phyloP scores from a whole-genome alignment of 2,113 vertebrate species.

The Okapia johnstoni region DNA sequence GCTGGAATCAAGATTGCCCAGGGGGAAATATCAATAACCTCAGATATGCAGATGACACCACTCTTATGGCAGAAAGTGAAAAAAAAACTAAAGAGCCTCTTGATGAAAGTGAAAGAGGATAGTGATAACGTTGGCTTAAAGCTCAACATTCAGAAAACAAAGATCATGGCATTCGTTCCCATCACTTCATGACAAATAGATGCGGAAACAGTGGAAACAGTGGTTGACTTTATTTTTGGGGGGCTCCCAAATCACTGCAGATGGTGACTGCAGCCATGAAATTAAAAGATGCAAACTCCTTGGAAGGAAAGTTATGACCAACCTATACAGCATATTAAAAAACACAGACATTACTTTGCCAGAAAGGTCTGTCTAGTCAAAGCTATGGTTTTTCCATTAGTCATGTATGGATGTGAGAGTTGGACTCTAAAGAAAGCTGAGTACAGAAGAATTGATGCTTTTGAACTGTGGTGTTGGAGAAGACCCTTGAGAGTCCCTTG shows the following conservation, averaged over 20 bases:
- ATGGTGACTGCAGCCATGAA: not conserved
- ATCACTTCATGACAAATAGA: not conserved
- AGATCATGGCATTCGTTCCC: not conserved
- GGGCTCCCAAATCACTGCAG: not conserved
- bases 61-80: not conserved
- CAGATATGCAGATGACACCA: not conserved
- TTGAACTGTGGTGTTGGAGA: not conserved
- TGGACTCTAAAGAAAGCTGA: not conserved
- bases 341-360: not conserved
- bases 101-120: not conserved
- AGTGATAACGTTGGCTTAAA: not conserved
- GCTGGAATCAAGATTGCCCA: no score
- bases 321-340: not conserved
- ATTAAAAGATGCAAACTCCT: not conserved
- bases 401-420: not conserved
- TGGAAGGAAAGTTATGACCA: not conserved
- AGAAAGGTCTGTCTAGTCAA: not conserved
- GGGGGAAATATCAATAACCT: no score
- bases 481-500: not conserved
- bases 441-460: not conserved
- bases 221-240: not conserved
- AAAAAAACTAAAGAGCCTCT: not conserved
- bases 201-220: not conserved
- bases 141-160: not conserved
- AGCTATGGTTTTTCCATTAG: not conserved